Conservation (phyloP, 2,888 invertebrate genomes). For the Clusia tigrina region DNA sequence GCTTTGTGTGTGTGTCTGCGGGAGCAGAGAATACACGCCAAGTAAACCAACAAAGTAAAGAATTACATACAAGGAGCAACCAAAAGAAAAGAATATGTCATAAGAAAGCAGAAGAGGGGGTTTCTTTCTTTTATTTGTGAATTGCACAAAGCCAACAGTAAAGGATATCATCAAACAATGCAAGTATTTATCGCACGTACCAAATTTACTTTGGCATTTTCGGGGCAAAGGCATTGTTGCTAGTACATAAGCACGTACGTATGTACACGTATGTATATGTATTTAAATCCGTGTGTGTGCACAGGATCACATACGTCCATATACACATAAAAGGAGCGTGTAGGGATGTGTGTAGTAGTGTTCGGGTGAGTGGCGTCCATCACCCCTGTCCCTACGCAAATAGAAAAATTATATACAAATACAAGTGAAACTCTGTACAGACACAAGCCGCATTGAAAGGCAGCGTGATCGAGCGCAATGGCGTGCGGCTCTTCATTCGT, state of each 20-base stretch:
- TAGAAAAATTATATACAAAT: too few relatives aligned
- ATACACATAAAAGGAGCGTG: not conserved
- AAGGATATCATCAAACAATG: too few relatives aligned
- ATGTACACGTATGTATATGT: not conserved
- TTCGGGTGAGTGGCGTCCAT: too few relatives aligned
- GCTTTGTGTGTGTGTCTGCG: too few relatives aligned
- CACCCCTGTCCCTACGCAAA: too few relatives aligned
- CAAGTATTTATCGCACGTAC: constrained; percentile 11
- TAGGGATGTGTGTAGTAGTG: not conserved
- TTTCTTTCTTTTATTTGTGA: too few relatives aligned
- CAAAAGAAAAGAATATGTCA: too few relatives aligned
- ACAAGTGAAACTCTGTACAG: not conserved
- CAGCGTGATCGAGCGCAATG: not conserved
- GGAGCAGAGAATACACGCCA: too few relatives aligned
- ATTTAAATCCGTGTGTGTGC: not conserved
- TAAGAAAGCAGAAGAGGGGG: too few relatives aligned
- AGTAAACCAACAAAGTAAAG: too few relatives aligned
- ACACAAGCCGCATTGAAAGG: not conserved
- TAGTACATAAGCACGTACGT: not conserved
- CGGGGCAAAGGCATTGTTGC: not conserved
- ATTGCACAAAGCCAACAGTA: too few relatives aligned
- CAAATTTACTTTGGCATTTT: constrained; percentile 5
- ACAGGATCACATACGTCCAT: not conserved
- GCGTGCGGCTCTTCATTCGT: not conserved
- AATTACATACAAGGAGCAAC: too few relatives aligned